Conservation (phyloP, 2,113 vertebrate species). For the Hypanus sabinus region DNA sequence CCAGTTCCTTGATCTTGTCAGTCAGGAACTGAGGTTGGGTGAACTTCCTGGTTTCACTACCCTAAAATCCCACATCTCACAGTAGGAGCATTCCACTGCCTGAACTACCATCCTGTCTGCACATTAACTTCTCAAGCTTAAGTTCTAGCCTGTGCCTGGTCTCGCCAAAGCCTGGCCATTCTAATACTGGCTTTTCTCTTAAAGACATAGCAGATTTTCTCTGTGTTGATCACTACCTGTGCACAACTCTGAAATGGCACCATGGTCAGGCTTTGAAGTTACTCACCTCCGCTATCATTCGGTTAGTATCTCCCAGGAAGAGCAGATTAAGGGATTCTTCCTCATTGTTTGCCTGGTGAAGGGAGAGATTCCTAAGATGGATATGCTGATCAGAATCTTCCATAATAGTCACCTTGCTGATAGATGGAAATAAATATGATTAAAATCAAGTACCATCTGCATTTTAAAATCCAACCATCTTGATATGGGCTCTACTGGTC, state of each 20-base stretch:
- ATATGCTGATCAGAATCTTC: slow-evolving; percentile 91
- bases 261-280: too few relatives aligned
- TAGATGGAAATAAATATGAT: not conserved
- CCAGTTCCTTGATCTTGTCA: too few relatives aligned
- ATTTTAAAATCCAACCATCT: not conserved
- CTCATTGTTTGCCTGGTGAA: slow-evolving; percentile 80
- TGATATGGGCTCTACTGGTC: not conserved
- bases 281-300: slow-evolving; percentile 93
- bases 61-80: too few relatives aligned
- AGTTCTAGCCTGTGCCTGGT: too few relatives aligned
- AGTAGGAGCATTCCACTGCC: too few relatives aligned
- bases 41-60: too few relatives aligned
- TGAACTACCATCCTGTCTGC: too few relatives aligned
- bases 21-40: too few relatives aligned
- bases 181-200: too few relatives aligned
- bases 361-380: slow-evolving; percentile 86
- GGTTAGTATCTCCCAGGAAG: slow-evolving; percentile 93
- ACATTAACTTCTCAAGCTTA: too few relatives aligned
- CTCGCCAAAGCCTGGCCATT: too few relatives aligned
- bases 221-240: not conserved
- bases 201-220: not conserved
- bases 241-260: not conserved
- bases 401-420: slow-evolving; percentile 82
- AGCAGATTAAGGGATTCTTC: slow-evolving; percentile 90
- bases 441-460: not conserved